Evolutionary conservation across 2,888 invertebrate genomes (phyloP).

Genomic region (Sisyra nigra): DNA sequence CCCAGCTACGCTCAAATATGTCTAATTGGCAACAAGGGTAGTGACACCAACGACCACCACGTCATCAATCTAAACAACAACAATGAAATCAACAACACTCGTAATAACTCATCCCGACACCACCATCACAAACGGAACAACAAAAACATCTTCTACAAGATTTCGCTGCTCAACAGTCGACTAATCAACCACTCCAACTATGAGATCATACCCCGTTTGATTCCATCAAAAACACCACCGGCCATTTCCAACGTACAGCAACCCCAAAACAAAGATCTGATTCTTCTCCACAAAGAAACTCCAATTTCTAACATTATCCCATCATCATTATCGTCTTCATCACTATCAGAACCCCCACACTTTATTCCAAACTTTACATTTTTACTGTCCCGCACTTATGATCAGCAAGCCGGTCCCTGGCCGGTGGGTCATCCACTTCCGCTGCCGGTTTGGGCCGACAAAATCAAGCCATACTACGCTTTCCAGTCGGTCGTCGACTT

Average conservation of each 20-base stretch:
- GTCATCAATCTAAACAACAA: not conserved
- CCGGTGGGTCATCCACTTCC: constrained; percentile 55
- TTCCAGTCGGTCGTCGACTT: constrained; percentile 43
- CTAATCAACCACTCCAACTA: not conserved
- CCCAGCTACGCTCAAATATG: constrained; percentile 6
- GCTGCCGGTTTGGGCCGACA: constrained; percentile 53
- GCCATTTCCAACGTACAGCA: not conserved
- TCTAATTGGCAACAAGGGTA: constrained; percentile 6
- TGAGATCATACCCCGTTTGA: not conserved
- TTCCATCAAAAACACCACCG: not conserved
- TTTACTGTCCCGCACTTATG: constrained; percentile 18
- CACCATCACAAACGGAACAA: not conserved
- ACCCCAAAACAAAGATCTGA: not conserved
- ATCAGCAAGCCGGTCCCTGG: constrained; percentile 39
- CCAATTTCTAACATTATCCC: not conserved
- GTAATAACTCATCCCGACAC: not conserved
- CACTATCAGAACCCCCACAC: not conserved
- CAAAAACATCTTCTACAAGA: not conserved
- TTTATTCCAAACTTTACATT: not conserved
- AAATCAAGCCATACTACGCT: constrained; percentile 29
- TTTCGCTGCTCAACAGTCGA: not conserved
- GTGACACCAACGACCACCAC: not conserved
- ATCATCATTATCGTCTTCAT: not conserved
- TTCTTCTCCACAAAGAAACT: not conserved
- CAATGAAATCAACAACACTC: not conserved